phyloP scores from a whole-genome alignment of 2,113 vertebrate genomes.

The Leucopsar rothschildi region DNA sequence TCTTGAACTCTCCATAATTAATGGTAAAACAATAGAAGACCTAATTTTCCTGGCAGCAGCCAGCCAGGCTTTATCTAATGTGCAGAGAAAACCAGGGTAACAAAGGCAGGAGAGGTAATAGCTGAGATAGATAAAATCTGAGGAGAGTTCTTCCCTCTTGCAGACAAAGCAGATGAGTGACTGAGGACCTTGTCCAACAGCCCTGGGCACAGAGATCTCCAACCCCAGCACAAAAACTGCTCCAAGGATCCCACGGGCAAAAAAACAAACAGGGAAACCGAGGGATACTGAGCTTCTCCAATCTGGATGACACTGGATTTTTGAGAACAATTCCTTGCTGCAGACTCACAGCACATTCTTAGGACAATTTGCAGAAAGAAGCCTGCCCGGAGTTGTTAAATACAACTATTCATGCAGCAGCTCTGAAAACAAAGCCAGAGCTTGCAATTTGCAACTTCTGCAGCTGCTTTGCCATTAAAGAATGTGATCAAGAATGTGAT shows the following conservation, averaged over 20 bases:
- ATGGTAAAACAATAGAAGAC: constrained; percentile 51
- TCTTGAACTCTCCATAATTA: constrained; percentile 49
- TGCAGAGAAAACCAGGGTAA: background rate
- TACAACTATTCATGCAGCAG: background rate
- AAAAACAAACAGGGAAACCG: background rate
- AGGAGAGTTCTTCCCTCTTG: background rate
- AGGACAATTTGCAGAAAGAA: background rate
- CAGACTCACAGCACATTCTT: background rate
- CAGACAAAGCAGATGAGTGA: background rate
- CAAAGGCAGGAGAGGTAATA: background rate
- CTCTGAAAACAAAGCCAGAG: constrained; percentile 6
- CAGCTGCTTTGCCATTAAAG: background rate
- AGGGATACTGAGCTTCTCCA: background rate
- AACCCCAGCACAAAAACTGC: background rate
- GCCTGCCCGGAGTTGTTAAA: background rate
- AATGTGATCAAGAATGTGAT: background rate
- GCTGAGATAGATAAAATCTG: background rate
- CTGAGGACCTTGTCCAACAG: background rate
- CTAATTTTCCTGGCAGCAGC: constrained; percentile 39
- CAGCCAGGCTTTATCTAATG: background rate
- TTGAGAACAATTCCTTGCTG: background rate
- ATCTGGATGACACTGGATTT: background rate
- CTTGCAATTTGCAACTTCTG: background rate
- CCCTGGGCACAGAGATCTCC: background rate
- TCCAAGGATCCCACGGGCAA: fast-evolving